These are phyloP conservation scores for Cryptus armator DNA, from an alignment of 2,888 invertebrate genomes.

Conservation along the genomic window DNA sequence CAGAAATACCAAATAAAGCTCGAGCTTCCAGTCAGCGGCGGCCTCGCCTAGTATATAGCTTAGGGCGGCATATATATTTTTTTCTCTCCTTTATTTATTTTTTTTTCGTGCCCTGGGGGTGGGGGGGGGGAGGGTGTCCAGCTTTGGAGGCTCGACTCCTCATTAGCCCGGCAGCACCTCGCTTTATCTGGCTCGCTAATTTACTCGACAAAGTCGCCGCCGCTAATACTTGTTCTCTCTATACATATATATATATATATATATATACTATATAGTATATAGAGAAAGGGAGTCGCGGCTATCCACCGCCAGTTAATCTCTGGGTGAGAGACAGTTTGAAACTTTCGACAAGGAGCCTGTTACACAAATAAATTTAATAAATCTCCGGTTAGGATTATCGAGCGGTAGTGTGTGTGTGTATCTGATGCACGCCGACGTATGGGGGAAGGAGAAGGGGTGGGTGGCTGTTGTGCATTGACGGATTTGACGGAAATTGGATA, in stretches of 20 bases:
- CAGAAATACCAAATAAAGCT: conserved; percentile 42
- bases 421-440: not conserved
- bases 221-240: conserved; percentile 5
- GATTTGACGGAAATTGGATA: conserved; percentile 64
- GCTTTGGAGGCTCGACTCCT: conserved; percentile 30
- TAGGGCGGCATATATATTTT: conserved; percentile 1
- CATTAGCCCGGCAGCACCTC: conserved; percentile 19
- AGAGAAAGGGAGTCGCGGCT: too few relatives aligned
- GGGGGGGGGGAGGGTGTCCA: not conserved
- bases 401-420: conserved; percentile 13
- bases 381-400: conserved; percentile 31
- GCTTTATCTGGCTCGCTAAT: conserved; percentile 42
- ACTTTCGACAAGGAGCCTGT: conserved; percentile 13
- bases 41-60: conserved; percentile 14
- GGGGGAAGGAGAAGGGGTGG: not conserved
- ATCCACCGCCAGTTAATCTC: conserved; percentile 16
- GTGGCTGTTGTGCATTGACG: conserved; percentile 38
- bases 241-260: not conserved
- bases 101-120: not conserved
- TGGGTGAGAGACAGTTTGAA: conserved; percentile 10
- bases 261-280: not conserved
- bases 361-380: conserved; percentile 60
- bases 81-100: conserved; percentile 7
- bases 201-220: conserved; percentile 30
- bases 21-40: not conserved